These are phyloP conservation scores for Hirundichthys speculiger DNA, from an alignment of 2,113 vertebrate genomes.

Conservation along the genomic window DNA sequence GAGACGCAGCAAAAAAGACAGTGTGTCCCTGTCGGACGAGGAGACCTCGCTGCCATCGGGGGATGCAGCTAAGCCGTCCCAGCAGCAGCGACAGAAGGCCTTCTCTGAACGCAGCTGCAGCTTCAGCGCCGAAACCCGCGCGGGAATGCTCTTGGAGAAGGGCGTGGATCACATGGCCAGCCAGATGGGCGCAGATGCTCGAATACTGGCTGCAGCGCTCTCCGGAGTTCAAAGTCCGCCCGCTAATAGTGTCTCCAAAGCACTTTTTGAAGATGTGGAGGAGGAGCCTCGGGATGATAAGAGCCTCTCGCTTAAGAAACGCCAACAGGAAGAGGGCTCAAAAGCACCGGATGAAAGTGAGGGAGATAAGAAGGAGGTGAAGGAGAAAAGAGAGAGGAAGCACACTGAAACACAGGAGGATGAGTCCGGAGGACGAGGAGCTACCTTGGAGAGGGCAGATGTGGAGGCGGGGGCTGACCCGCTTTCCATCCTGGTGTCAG, in stretches of 20 bases:
- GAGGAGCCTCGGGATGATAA: slow-evolving; percentile 61
- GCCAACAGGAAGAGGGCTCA: slow-evolving; percentile 57
- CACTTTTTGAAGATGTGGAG: slow-evolving; percentile 75
- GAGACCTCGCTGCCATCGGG: slow-evolving; percentile 47
- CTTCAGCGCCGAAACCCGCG: slow-evolving; percentile 91
- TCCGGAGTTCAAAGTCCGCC: slow-evolving; percentile 77
- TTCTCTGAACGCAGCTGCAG: slow-evolving; percentile 94
- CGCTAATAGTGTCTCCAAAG: slow-evolving; percentile 31
- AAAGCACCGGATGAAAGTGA: slow-evolving; percentile 29
- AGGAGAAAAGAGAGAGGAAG: slow-evolving; percentile 18
- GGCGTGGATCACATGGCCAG: slow-evolving; percentile 88
- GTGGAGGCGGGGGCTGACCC: slow-evolving; percentile 93
- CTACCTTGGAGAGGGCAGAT: slow-evolving; percentile 85
- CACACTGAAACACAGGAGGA: slow-evolving; percentile 47
- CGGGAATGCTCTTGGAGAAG: slow-evolving; percentile 91
- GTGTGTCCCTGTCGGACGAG: slow-evolving; percentile 74
- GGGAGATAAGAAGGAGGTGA: neutral
- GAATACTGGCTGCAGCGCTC: slow-evolving; percentile 90
- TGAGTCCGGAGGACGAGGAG: slow-evolving; percentile 45
- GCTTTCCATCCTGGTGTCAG: slow-evolving; percentile 89
- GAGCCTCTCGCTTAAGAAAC: slow-evolving; percentile 56
- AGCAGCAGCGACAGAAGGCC: slow-evolving; percentile 87
- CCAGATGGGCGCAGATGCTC: slow-evolving; percentile 95
- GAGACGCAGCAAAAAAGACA: slow-evolving; percentile 80
- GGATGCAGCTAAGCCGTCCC: slow-evolving; percentile 79